Conservation (phyloP, 1,140 invertebrate species). For the Hyphantria cunea region DNA sequence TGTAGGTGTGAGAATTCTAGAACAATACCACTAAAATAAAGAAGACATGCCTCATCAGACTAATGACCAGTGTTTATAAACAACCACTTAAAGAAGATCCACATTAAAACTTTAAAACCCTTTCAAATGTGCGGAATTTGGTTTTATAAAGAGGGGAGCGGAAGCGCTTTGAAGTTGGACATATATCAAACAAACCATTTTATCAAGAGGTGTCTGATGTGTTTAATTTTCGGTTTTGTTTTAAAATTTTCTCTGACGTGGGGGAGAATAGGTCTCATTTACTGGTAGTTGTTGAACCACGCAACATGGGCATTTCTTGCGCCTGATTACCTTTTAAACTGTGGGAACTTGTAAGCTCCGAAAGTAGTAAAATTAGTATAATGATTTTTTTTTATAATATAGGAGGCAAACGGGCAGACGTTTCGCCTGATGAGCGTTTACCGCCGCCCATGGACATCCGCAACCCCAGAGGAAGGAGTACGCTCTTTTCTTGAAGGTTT, state of each 20-base stretch:
- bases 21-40: constrained; percentile 57
- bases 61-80: constrained; percentile 44
- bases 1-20: constrained; percentile 57
- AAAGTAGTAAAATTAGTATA: no score
- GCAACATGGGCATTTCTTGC: constrained; percentile 48
- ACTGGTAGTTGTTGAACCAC: constrained; percentile 20
- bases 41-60: constrained; percentile 58
- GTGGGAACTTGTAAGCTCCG: constrained; percentile 49
- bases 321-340: constrained; percentile 60
- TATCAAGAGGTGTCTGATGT: background rate
- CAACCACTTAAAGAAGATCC: constrained; percentile 28
- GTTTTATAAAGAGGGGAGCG: constrained; percentile 4
- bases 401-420: no score
- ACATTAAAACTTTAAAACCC: background rate
- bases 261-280: background rate
- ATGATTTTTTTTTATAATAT: no score
- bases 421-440: no score
- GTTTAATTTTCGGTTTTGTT: background rate
- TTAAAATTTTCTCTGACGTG: background rate
- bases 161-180: constrained; percentile 37
- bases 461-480: no score
- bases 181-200: background rate
- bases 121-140: background rate
- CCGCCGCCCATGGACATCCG: no score
- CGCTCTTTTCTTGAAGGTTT: no score